A percentile compares a stretch with the other conserved stretches of the same genome.
Conservation (phyloP, 2,797 vertebrate species). For the Myotis myotis region DNA sequence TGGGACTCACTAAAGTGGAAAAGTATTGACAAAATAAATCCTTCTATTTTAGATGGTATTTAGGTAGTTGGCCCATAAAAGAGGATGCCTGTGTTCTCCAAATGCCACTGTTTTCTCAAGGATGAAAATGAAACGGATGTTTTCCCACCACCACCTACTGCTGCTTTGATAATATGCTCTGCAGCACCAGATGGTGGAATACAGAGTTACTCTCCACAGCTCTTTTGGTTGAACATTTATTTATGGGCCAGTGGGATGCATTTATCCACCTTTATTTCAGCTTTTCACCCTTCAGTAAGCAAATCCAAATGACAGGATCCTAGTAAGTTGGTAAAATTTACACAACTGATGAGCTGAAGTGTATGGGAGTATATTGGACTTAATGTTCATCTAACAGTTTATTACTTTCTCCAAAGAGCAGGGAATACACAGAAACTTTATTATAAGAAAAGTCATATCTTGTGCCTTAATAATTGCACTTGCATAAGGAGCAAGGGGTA, state of each 20-base stretch:
- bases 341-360: conserved; percentile 52
- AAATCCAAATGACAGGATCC: conserved; percentile 58
- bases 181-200: conserved; percentile 66
- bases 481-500: background rate
- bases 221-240: conserved; percentile 56
- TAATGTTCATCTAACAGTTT: conserved; percentile 5
- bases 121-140: conserved; percentile 60
- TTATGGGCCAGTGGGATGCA: conserved; percentile 58
- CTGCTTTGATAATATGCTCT: conserved; percentile 66
- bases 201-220: conserved; percentile 54
- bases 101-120: conserved; percentile 65
- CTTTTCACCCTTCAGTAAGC: conserved; percentile 60
- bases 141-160: conserved; percentile 71
- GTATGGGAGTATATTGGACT: conserved; percentile 31
- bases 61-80: conserved; percentile 42
- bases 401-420: conserved; percentile 37
- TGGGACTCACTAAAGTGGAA: conserved; percentile 22
- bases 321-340: conserved; percentile 58
- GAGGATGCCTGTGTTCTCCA: conserved; percentile 56
- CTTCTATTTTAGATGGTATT: conserved; percentile 36
- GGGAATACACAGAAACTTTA: background rate
- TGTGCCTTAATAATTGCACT: conserved; percentile 26
- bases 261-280: conserved; percentile 55
- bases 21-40: conserved; percentile 59
- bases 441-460: background rate